Evolutionary conservation across 2,888 invertebrate genomes (phyloP).

Genomic region (Napeogenes sylphis): DNA sequence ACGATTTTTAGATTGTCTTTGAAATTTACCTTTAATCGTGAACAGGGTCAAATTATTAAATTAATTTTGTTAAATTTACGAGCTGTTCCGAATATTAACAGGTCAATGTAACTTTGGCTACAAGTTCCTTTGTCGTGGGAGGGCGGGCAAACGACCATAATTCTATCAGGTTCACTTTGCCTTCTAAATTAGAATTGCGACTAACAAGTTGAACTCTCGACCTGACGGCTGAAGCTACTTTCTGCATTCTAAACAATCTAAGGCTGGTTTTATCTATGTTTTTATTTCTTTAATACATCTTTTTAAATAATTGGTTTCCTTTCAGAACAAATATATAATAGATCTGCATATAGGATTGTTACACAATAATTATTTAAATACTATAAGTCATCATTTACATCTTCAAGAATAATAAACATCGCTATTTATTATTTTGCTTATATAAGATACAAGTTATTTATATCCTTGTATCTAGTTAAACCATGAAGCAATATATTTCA

Average conservation of each 20-base stretch:
- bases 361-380: too few relatives aligned
- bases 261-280: background rate
- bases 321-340: too few relatives aligned
- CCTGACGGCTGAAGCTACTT: background rate
- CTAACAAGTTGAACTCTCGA: slow-evolving; percentile 8
- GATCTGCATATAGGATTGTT: too few relatives aligned
- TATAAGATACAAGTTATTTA: too few relatives aligned
- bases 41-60: slow-evolving; percentile 65
- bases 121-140: slow-evolving; percentile 58
- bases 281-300: too few relatives aligned
- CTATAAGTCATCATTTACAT: slow-evolving; percentile 19
- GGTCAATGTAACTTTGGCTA: slow-evolving; percentile 66
- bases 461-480: too few relatives aligned
- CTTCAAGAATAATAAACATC: slow-evolving; percentile 21
- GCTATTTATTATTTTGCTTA: too few relatives aligned
- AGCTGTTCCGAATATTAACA: slow-evolving; percentile 63
- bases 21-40: slow-evolving; percentile 53
- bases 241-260: background rate
- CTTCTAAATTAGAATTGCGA: slow-evolving; percentile 45
- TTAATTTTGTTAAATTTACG: slow-evolving; percentile 69
- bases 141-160: slow-evolving; percentile 50
- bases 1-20: slow-evolving; percentile 17
- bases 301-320: too few relatives aligned
- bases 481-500: too few relatives aligned
- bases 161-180: slow-evolving; percentile 44